Evolutionary conservation across 2,797 vertebrate species (phyloP), one percentile per base, ranked within the genome.

Genomic region (Allenopithecus nigroviridis): DNA sequence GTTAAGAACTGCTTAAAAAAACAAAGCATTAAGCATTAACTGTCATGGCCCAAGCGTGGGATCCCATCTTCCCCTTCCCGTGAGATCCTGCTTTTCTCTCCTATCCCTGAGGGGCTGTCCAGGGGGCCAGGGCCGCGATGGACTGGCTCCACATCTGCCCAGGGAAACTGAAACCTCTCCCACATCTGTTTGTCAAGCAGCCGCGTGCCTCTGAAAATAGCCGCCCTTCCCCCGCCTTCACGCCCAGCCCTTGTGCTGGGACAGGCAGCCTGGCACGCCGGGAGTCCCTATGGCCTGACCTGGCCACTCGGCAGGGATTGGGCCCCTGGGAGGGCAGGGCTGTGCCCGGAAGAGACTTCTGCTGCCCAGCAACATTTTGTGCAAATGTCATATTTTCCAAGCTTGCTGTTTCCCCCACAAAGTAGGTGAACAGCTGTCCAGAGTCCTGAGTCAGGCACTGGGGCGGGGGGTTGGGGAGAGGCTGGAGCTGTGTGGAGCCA

Each of bases 401-500:
- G 96, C 96, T 98, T 72, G 96, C 96, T 96, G 86, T 97, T 98
- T 98, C 98, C 97, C 90, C 93, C 90, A 81, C 88, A 89, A 88
- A 98, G 98, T 98, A 98, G 98, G 98, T 98, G 98, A 99, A 99
- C 99, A 99, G 98, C 98, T 99, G 99, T 98, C 96, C 98, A 97
- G 98, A 98, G 98, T 97, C 98, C 98, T 98, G 98, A 99, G 98
- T 98, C 98, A 98, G 97, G 98, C 98, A 90, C 76, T 75, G 55
- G 70, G 86, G 36, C 0, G 79, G 78, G 70, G 76, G 96, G 74
- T 9, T 24, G 92, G 84, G 94, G 88, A 87, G 96, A 55, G 90
- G 85, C 84, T 1, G 39, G 92, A 55, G 88, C 89, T 98, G 97
- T 85, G 93, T 79, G 80, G 97, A 98, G 97, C 98, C 98, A 98